Base-by-base conservation (phyloP, 1,140 invertebrate species). In the Papilio machaon region DNA sequence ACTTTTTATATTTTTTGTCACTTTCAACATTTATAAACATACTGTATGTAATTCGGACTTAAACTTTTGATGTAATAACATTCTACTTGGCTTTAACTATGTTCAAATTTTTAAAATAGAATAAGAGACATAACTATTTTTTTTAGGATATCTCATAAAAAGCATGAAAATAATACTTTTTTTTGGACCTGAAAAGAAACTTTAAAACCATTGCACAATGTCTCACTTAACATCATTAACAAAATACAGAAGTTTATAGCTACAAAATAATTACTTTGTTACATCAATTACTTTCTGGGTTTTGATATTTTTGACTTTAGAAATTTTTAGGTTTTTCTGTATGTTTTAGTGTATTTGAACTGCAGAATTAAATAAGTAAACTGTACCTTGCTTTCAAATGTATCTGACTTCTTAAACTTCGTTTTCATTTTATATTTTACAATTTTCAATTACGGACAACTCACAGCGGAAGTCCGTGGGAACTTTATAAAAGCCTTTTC, bases 361-460 rank as follows among this genome's bases (percentile, higher is more conserved):
- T 43, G 38, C 10, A 10, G 49, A 52, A 52, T 9, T 3, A 13
- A 11, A 52, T 52, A 10, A 52, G 15, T 52, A 52, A 52, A 52
- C 49, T 9, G 1, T 52, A 30, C 6, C 23, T 70, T 35, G 30
- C 64, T 38, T 15, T 15, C 11, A 70, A 70, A 17, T 70, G 30
- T 70, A 70, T 2, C 11, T 35, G 11, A 35, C 30, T 17, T 70
- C 13, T 70, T 35, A 17, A 35, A 70, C 23, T 35, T 35, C 23
- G 60, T 30, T 35, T 64, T 30, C 46, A 52, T 49, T 52, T 76
- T 76, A 76, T 76, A 76, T 76, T 52, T 76, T 47, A 19, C 19
- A 54, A 74, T 74, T 49, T 74, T 46, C 46, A 49, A 52, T 76
- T 76, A 52, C 19, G 23, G 11, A 76, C 47, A 76, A 76, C 23